Conservation (phyloP, 2,797 vertebrate species). For the Danio albolineatus region DNA sequence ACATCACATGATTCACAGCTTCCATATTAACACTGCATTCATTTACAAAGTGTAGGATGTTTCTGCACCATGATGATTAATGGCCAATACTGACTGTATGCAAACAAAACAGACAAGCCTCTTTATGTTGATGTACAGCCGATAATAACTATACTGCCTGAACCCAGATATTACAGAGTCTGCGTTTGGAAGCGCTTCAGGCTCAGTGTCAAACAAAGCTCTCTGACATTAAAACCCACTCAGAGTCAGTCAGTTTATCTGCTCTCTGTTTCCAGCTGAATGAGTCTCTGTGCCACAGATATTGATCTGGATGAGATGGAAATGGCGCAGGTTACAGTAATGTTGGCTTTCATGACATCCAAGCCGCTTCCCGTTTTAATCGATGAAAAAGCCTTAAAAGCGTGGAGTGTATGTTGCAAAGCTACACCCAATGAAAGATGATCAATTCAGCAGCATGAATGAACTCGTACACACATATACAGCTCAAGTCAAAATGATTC, state of each 20-base stretch:
- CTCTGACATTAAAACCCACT: neutral
- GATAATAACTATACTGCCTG: neutral
- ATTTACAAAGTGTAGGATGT: slow-evolving; percentile 10
- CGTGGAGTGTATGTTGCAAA: slow-evolving; percentile 5
- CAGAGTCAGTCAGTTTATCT: slow-evolving; percentile 12
- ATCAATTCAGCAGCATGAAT: neutral
- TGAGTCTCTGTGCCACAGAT: slow-evolving; percentile 18
- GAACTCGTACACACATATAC: too few species aligned
- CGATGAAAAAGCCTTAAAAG: slow-evolving; percentile 11
- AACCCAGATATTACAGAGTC: slow-evolving; percentile 5
- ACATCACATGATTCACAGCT: slow-evolving; percentile 9
- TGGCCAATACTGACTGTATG: slow-evolving; percentile 7
- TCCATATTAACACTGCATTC: slow-evolving; percentile 8
- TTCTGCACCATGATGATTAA: slow-evolving; percentile 8
- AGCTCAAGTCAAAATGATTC: too few species aligned
- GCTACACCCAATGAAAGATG: neutral
- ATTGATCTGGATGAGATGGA: slow-evolving; percentile 19
- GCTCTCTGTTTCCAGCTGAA: slow-evolving; percentile 19
- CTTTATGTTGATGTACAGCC: slow-evolving; percentile 14
- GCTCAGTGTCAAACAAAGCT: neutral
- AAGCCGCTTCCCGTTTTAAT: slow-evolving; percentile 10
- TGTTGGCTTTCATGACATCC: slow-evolving; percentile 27
- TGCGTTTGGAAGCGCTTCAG: neutral
- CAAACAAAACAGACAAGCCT: slow-evolving; percentile 6
- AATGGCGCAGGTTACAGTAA: slow-evolving; percentile 14